Evolutionary conservation across 2,113 vertebrate genomes (phyloP), one percentile per base, ranked within the genome.

Genomic region (Syrrhaptes paradoxus): DNA sequence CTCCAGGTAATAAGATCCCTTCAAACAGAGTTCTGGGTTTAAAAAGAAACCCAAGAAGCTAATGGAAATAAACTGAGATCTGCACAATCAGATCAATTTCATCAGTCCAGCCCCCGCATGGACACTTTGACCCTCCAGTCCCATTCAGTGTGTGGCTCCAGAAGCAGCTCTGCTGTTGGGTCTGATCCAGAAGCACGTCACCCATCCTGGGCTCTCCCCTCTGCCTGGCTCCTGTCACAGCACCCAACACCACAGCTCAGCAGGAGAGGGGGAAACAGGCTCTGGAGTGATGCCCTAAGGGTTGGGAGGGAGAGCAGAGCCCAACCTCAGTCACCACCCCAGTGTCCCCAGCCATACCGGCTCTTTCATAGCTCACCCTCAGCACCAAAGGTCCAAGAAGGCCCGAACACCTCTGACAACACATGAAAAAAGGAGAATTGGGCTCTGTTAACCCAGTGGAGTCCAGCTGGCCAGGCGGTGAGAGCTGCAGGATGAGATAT

Each of bases 31-130:
- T 12, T 81, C 29, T 74, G 46, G 10, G 16, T 66, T 87, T 67
- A 36, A 43, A 84, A 78, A 61, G 22, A 65, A 65, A 17, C 16
- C 19, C 67, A 21, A 5, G 32, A 43, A 90, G 62, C 21, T 46
- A 32, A 28, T 46, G 75, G 58, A 52, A 85, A 11, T 5, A 32
- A 28, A 22, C 16, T 31, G 41, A 66, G n/a, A 3, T 61, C 29
- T 68, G 20, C 26, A 11, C 28, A 76, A 29, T 29, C 32, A 1
- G 2, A 9, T 8, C 28, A 57, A 13, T 17, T 51, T 41, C 48
- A 46, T 19, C 54, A 52, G n/a, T 21, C 34, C 55, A 31, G 41
- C 4, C 9, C 7, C 49, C 0, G 0, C 9, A 0, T 0, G 28
- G 45, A 19, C 41, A 45, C n/a, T 17, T 34, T 28, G 61, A 45